Conservation (phyloP, 1,140 invertebrate genomes). For the Lordiphosa mommai region DNA sequence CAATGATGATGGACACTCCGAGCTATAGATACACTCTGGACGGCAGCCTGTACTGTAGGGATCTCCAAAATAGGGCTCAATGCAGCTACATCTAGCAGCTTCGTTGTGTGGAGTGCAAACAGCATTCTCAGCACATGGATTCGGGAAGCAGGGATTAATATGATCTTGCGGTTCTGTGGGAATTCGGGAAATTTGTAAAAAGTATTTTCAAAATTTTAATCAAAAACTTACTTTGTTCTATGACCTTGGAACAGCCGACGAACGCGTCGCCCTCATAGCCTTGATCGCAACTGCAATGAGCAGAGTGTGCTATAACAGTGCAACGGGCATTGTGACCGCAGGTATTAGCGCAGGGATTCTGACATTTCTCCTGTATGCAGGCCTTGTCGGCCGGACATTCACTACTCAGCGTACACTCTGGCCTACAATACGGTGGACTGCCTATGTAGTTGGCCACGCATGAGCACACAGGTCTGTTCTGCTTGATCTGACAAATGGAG, state of each 20-base stretch:
- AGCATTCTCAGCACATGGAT: slow-evolving; percentile 90
- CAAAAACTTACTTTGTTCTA: slow-evolving; percentile 58
- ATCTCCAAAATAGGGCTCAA: slow-evolving; percentile 92
- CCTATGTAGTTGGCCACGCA: slow-evolving; percentile 88
- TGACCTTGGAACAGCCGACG: slow-evolving; percentile 85
- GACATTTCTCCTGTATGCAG: slow-evolving; percentile 90
- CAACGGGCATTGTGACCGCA: slow-evolving; percentile 91
- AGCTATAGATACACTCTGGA: slow-evolving; percentile 89
- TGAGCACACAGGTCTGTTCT: slow-evolving; percentile 88
- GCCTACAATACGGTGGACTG: slow-evolving; percentile 86
- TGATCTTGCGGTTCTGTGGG: slow-evolving; percentile 68
- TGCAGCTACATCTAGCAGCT: slow-evolving; percentile 87
- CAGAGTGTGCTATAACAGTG: slow-evolving; percentile 89
- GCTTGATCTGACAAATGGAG: slow-evolving; percentile 90
- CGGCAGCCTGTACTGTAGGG: slow-evolving; percentile 88
- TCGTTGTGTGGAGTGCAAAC: slow-evolving; percentile 86
- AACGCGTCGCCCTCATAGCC: slow-evolving; percentile 91
- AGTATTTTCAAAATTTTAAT: background rate
- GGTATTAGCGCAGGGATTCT: slow-evolving; percentile 86
- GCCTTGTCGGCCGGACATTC: slow-evolving; percentile 88
- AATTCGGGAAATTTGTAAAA: background rate
- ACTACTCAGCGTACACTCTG: slow-evolving; percentile 87
- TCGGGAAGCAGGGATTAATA: slow-evolving; percentile 87
- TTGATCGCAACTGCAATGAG: slow-evolving; percentile 88
- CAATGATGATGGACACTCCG: slow-evolving; percentile 88